Base-by-base conservation (phyloP, 2,888 invertebrate genomes). In the Mechanitis mazaeus region DNA sequence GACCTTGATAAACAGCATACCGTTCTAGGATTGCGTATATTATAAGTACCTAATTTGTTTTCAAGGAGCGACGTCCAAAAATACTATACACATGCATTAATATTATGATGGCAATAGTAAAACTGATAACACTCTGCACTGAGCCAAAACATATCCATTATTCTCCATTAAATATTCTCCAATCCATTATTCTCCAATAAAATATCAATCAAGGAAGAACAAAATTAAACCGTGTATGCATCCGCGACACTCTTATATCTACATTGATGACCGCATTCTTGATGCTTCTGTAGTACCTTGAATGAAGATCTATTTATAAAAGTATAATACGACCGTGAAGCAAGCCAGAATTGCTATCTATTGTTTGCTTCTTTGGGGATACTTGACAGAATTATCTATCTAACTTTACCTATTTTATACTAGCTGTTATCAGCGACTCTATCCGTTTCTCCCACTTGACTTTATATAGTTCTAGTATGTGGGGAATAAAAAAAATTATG, bases 61-160 rank as follows among this genome's bases (percentile, higher is more conserved):
- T 64, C 59, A 63, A 66, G 63, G 62, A 64, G 61, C 59, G 56
- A 56, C 58, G 62, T 62, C 64, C 65, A 45, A 64, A 68, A 69
- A 69, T 68, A 67, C 65, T 62, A 59, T 59, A 58, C 60, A 59
- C 61, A 62, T 61, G 62, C 69, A 69, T 69, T 71, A 69, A 67
- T 67, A 68, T 71, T 69, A 69, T 68, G 67, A 68, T 66, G 64
- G 67, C 60, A 65, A 68, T 68, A 68, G 67, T 68, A 67, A 66
- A 68, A 69, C 63, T 65, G 69, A 65, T 69, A 68, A 69, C 64
- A 61, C 59, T 59, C 67, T 60, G 65, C 59, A 63, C 63, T 55
- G 69, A 70, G 70, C 72, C 69, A 69, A 74, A 72, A 71, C 62
- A 69, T 71, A 68, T 69, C 64, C 68, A 68, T 66, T 67, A 66